phyloP scores from a whole-genome alignment of 1,140 invertebrate genomes.

The Bombyx mori region DNA sequence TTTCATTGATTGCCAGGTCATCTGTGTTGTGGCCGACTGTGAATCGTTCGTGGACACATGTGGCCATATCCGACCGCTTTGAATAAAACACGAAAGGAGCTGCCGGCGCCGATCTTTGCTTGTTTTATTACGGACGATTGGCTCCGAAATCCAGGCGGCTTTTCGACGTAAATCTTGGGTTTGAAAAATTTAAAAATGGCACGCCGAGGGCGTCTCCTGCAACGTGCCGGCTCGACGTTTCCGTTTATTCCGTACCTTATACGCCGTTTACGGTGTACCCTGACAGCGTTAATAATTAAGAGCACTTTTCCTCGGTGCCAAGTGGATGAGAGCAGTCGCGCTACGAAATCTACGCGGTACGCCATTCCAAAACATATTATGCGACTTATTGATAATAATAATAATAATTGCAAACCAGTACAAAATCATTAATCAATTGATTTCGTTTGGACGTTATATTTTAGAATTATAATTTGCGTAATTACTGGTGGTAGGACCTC shows the following conservation, averaged over 20 bases:
- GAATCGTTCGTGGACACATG: constrained; percentile 54
- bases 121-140: constrained; percentile 58
- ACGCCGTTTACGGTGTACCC: constrained; percentile 31
- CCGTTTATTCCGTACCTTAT: constrained; percentile 14
- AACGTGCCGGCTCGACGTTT: constrained; percentile 6
- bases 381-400: no score
- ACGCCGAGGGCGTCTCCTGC: constrained; percentile 11
- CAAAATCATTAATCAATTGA: no score
- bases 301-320: constrained; percentile 35
- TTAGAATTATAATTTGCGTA: no score
- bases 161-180: constrained; percentile 14
- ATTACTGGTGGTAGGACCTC: no score
- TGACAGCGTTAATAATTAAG: constrained; percentile 54
- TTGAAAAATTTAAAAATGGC: constrained; percentile 20
- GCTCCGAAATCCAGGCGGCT: constrained; percentile 28
- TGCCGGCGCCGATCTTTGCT: constrained; percentile 42
- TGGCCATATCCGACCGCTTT: constrained; percentile 33
- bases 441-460: no score
- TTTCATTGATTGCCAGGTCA: no score
- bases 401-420: no score
- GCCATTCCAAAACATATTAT: no score
- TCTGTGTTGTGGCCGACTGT: constrained; percentile 19
- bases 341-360: no score
- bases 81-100: constrained; percentile 56
- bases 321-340: no score